Evolutionary conservation across 2,888 invertebrate genomes (phyloP).

Genomic region (Plebejus argus): DNA sequence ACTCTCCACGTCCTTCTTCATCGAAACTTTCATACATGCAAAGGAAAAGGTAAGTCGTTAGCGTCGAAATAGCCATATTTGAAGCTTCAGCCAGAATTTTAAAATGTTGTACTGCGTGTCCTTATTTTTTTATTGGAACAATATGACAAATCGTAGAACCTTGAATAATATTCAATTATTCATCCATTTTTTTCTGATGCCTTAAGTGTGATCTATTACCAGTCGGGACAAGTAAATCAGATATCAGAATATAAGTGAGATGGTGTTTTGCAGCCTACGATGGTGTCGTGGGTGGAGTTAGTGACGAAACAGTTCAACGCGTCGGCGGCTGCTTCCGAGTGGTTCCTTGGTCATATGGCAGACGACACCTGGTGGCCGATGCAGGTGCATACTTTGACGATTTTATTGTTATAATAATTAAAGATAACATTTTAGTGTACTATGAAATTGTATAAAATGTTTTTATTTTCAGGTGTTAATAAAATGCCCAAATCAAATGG

Average conservation of each 20-base stretch:
- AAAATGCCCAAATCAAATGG: constrained; percentile 98
- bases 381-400: constrained; percentile 73
- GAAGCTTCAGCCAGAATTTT: no score
- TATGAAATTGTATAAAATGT: not conserved
- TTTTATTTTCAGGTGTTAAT: constrained; percentile 86
- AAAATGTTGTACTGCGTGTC: no score
- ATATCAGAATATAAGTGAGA: not conserved
- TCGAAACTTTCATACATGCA: constrained; percentile 97
- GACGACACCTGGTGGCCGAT: constrained; percentile 97
- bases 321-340: constrained; percentile 93
- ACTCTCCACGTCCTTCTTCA: constrained; percentile 95
- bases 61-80: not conserved
- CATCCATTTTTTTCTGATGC: no score
- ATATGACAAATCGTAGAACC: no score
- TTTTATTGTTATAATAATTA: not conserved
- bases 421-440: not conserved
- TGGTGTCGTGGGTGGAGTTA: constrained; percentile 98
- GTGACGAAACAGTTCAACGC: constrained; percentile 97
- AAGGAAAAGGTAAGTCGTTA: constrained; percentile 89
- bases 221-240: no score
- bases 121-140: no score
- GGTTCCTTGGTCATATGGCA: constrained; percentile 96
- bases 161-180: no score
- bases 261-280: constrained; percentile 85
- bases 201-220: no score